Evolutionary conservation across 1,140 invertebrate genomes (phyloP), one percentile per base, ranked within the genome.

Genomic region (Bombus soroeensis): DNA sequence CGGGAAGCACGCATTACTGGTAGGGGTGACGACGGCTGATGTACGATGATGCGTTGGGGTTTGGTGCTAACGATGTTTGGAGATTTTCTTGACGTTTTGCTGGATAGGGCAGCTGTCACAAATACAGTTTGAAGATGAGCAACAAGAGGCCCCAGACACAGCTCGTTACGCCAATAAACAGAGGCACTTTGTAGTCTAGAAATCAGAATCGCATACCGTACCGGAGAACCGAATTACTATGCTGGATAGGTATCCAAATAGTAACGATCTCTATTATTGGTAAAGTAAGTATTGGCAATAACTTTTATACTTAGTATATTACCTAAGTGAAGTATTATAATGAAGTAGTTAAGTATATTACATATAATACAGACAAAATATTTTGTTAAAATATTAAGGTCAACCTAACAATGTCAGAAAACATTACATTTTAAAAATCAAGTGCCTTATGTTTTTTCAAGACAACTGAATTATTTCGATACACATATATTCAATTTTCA

Each of bases 91-190:
- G 91, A 91, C 87, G 92, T 88, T 81, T 90, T 92, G 92, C 92
- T 92, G 88, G 92, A 90, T 93, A 92, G 93, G 93, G 94, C 93
- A 94, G 94, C 94, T 95, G 95, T 97, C 96, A 97, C 96, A 97
- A 96, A 97, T 97, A 97, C 94, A 96, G 96, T 96, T 96, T 96
- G 95, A 97, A 96, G 95, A 97, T 96, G 95, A 97, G 96, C 94
- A 95, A 95, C 93, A 97, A 96, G 93, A 97, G 95, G 95, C 96
- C 97, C 96, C 96, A 97, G 89, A 97, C 96, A 95, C 96, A 97
- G 95, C 96, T 96, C 94, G 96, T 97, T 94, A 97, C 95, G 95
- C 96, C 96, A 95, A 97, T 96, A 96, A 97, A 96, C 93, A 97
- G 95, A 94, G 96, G 96, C 96, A 97, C 96, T 96, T 96, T 96